Evolutionary conservation across 1,140 invertebrate genomes (phyloP).

Genomic region (Lanistes nyassanus): DNA sequence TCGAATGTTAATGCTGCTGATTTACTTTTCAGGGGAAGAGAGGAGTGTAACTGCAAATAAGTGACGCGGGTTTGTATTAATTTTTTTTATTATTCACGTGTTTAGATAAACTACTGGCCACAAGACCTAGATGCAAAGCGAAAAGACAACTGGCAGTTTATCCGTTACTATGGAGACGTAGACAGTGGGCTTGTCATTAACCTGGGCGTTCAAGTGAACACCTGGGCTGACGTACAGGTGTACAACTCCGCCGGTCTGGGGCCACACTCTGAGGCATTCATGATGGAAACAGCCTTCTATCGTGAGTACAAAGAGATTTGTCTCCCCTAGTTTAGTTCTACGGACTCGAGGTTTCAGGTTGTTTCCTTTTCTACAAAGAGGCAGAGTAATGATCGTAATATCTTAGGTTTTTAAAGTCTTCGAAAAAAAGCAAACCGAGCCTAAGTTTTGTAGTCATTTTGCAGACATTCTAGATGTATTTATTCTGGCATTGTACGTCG

Average conservation of each 20-base stretch:
- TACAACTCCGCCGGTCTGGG: constrained; percentile 96
- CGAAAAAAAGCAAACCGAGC: too few species aligned
- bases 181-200: constrained; percentile 85
- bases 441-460: too few species aligned
- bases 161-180: constrained; percentile 43
- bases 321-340: too few species aligned
- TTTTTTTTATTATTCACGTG: neutral
- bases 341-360: too few species aligned
- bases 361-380: too few species aligned
- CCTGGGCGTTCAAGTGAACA: constrained; percentile 90
- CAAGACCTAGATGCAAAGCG: constrained; percentile 39
- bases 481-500: too few species aligned
- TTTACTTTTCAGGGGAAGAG: too few species aligned
- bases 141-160: constrained; percentile 30
- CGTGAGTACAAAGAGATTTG: constrained; percentile 38
- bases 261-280: constrained; percentile 40
- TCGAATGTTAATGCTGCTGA: neutral
- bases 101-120: constrained; percentile 61
- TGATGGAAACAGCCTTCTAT: constrained; percentile 42
- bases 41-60: too few species aligned
- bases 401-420: neutral
- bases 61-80: too few species aligned
- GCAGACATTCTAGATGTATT: too few species aligned
- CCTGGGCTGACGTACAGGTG: constrained; percentile 93
- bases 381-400: too few species aligned